These are phyloP conservation scores for Himalopsyche phryganea DNA, from an alignment of 1,140 invertebrate species.

Conservation along the genomic window DNA sequence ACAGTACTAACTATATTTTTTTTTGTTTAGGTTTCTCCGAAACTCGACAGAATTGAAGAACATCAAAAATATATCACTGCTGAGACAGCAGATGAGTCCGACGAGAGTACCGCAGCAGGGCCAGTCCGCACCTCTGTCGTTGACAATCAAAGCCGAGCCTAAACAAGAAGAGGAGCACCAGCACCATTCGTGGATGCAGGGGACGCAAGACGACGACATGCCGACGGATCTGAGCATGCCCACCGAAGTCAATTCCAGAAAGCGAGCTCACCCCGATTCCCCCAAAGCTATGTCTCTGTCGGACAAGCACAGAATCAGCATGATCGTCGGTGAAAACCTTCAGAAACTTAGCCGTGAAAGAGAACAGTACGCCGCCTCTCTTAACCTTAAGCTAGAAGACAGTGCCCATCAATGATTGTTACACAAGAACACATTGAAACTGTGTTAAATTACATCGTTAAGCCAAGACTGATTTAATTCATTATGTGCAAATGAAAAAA, in stretches of 20 bases:
- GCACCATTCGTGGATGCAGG: constrained; percentile 38
- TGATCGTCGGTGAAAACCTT: constrained; percentile 50
- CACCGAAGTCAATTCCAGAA: constrained; percentile 47
- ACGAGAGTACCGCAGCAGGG: constrained; percentile 43
- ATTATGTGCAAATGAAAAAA: constrained; percentile 26
- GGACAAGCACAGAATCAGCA: constrained; percentile 52
- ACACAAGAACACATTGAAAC: constrained; percentile 1
- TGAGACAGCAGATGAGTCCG: constrained; percentile 80
- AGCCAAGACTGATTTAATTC: constrained; percentile 29
- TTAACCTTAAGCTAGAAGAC: constrained; percentile 53
- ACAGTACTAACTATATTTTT: too few relatives aligned
- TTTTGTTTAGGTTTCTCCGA: constrained; percentile 70
- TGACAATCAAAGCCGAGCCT: constrained; percentile 52
- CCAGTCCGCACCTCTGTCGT: constrained; percentile 33
- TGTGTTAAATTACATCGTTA: constrained; percentile 7
- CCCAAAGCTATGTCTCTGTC: constrained; percentile 36
- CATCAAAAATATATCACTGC: constrained; percentile 86
- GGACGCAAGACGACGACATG: constrained; percentile 58
- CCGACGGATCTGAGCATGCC: constrained; percentile 64
- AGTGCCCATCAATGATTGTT: constrained; percentile 49
- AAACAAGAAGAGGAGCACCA: constrained; percentile 55
- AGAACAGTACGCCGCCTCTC: constrained; percentile 40
- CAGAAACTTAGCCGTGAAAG: constrained; percentile 46
- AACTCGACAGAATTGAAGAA: constrained; percentile 88
- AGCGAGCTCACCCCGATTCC: constrained; percentile 44